Percentiles rank a stretch among this genome's conserved stretches.
Conservation (phyloP, 2,113 vertebrate genomes). For the Elaphurus davidianus region DNA sequence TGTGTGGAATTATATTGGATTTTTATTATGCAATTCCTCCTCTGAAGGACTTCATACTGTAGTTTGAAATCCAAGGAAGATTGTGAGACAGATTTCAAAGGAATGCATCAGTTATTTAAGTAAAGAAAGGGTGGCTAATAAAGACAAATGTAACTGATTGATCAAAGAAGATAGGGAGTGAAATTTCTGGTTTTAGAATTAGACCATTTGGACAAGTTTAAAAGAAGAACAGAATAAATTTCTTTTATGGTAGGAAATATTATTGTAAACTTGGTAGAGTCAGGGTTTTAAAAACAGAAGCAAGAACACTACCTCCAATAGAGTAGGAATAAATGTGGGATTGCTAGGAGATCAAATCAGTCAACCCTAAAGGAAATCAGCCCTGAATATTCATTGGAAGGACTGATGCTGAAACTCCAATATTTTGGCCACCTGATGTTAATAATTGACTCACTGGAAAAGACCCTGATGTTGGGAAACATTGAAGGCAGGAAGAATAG, state of each 20-base stretch:
- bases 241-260: not conserved
- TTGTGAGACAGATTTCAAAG: not conserved
- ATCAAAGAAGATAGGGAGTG: not conserved
- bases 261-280: not conserved
- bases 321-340: not conserved
- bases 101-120: not conserved
- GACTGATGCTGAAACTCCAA: not conserved
- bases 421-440: not conserved
- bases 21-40: not conserved
- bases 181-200: not conserved
- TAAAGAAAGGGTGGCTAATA: not conserved
- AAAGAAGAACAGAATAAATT: not conserved
- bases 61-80: not conserved
- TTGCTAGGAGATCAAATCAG: not conserved
- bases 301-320: not conserved
- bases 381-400: not conserved
- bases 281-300: not conserved
- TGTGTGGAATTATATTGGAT: not conserved
- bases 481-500: not conserved
- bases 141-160: not conserved
- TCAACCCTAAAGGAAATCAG: not conserved
- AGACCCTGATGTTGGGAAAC: not conserved
- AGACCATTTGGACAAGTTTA: not conserved
- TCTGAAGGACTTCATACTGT: not conserved
- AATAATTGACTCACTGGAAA: not conserved